Percentiles rank a stretch among this genome's conserved stretches.
Conservation (phyloP, 2,113 vertebrate genomes). For the Pangasianodon hypophthalmus region DNA sequence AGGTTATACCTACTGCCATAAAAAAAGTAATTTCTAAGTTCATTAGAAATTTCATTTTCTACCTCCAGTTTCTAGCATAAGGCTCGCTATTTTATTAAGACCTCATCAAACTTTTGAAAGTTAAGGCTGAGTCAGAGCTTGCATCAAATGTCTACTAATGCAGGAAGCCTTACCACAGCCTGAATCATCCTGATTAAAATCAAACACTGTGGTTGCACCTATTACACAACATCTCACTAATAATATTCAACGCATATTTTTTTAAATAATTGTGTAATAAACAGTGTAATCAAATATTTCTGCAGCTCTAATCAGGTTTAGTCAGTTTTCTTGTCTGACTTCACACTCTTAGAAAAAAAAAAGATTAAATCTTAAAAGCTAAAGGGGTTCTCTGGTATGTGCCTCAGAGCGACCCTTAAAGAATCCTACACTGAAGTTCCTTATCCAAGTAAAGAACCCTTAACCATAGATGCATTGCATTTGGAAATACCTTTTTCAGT, state of each 20-base stretch:
- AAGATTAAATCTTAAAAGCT: background rate
- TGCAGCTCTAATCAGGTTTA: background rate
- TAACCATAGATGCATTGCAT: background rate
- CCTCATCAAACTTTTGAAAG: background rate
- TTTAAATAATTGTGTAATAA: no score
- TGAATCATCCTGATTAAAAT: slow-evolving; percentile 26
- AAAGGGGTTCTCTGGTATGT: background rate
- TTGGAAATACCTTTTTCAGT: background rate
- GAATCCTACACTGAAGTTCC: background rate
- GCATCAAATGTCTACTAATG: background rate
- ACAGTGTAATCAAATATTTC: background rate
- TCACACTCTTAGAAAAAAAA: background rate
- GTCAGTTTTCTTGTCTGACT: background rate
- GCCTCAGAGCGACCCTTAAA: background rate
- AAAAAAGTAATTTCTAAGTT: background rate
- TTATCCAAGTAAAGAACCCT: background rate
- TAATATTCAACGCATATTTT: background rate
- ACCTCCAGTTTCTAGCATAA: background rate
- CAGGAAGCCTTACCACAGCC: slow-evolving; percentile 18
- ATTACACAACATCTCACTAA: background rate
- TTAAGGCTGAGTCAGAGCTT: slow-evolving; percentile 3
- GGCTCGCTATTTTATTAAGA: background rate
- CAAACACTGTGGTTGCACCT: background rate
- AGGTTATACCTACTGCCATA: background rate
- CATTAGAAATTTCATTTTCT: background rate